Evolutionary conservation across 2,797 vertebrate species (phyloP).

Genomic region (Sebastes steindachneri): DNA sequence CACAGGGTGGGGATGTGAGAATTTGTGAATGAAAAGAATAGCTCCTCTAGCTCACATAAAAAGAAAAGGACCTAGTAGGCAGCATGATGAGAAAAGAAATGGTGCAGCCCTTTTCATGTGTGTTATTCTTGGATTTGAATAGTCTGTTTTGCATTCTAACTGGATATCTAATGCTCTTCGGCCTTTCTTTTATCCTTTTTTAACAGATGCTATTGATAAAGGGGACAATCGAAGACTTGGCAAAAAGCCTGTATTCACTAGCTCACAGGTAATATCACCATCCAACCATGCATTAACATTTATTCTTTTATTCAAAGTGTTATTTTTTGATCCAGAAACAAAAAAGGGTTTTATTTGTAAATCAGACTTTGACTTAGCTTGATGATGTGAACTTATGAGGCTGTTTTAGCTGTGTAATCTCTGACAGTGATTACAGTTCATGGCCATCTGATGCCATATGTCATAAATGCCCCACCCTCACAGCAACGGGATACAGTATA

Average conservation of each 20-base stretch:
- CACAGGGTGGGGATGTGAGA: constrained; percentile 15
- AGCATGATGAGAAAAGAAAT: neutral
- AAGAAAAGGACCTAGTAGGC: neutral
- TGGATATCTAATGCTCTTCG: neutral
- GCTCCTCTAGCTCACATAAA: constrained; percentile 8
- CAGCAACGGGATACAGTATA: neutral
- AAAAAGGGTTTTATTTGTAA: neutral
- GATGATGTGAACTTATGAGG: neutral
- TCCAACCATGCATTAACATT: neutral
- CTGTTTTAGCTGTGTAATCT: constrained; percentile 28
- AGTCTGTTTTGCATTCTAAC: neutral
- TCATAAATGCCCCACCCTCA: constrained; percentile 38
- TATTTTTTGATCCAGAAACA: neutral
- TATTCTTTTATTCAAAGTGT: neutral
- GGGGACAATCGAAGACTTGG: constrained; percentile 92
- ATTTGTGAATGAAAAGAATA: constrained; percentile 46
- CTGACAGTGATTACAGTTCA: constrained; percentile 14
- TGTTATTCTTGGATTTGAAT: constrained; percentile 2
- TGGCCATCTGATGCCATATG: constrained; percentile 34
- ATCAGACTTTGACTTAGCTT: neutral
- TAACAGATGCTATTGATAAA: constrained; percentile 93
- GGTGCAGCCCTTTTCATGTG: constrained; percentile 1
- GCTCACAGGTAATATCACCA: constrained; percentile 89
- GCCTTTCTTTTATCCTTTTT: constrained; percentile 24
- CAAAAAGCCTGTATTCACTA: constrained; percentile 92